These are phyloP conservation scores for Bos taurus DNA, from an alignment of 2,113 vertebrate genomes.

Conservation along the genomic window DNA sequence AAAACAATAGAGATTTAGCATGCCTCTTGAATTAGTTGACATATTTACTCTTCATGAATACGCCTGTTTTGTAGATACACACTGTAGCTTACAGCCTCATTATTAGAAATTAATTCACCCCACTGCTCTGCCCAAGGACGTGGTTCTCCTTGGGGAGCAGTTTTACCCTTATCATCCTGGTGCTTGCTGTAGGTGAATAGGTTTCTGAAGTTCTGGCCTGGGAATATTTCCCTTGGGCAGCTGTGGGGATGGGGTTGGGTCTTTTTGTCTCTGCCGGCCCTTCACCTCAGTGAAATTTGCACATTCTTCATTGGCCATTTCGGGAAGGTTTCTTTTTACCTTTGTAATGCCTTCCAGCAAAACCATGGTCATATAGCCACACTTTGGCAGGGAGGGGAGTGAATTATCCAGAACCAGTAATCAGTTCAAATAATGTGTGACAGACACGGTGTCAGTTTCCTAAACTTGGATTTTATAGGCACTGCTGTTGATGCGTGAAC, in stretches of 20 bases:
- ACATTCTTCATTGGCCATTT: background rate
- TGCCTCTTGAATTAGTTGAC: conserved; percentile 55
- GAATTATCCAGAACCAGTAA: conserved; percentile 13
- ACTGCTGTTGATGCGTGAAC: background rate
- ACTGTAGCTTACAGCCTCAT: conserved; percentile 25
- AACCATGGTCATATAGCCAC: background rate
- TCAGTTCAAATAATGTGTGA: conserved; percentile 13
- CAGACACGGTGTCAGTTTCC: background rate
- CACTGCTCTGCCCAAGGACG: conserved; percentile 47
- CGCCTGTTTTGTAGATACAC: conserved; percentile 56
- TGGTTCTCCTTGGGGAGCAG: background rate
- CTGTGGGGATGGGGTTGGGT: background rate
- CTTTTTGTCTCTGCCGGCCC: background rate
- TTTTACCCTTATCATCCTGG: conserved; percentile 16
- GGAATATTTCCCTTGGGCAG: background rate
- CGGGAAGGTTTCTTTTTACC: background rate
- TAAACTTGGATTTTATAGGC: background rate
- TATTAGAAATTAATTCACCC: conserved; percentile 50
- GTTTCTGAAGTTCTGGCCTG: background rate
- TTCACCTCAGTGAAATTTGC: background rate
- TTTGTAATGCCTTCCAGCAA: background rate
- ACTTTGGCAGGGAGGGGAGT: background rate
- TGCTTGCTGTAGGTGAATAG: background rate
- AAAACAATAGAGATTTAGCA: conserved; percentile 64
- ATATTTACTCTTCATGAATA: conserved; percentile 65